A percentile compares a stretch with the other conserved stretches of the same genome.
These are phyloP conservation scores for Hyaena hyaena DNA, from an alignment of 2,113 vertebrate species.

Conservation along the genomic window DNA sequence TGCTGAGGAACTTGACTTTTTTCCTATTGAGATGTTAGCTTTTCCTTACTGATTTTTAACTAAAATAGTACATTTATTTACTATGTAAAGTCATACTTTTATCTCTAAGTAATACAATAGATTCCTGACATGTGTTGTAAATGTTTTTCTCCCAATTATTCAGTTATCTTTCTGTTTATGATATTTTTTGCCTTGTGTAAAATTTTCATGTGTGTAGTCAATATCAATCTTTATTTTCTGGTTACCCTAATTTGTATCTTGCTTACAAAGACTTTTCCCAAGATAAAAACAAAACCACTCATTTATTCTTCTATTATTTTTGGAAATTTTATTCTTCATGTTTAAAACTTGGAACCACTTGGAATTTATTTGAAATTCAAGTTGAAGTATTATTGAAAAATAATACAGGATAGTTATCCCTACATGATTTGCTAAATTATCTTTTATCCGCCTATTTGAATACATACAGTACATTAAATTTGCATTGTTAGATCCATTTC, in stretches of 20 bases:
- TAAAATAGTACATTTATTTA: neutral
- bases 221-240: neutral
- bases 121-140: neutral
- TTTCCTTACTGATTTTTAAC: neutral
- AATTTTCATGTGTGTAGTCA: neutral
- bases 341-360: neutral
- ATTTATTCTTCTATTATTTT: conserved; percentile 8
- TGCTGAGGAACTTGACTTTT: neutral
- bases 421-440: neutral
- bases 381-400: neutral
- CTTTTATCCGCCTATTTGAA: neutral
- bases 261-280: neutral
- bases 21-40: neutral
- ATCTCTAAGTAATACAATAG: neutral
- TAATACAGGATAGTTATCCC: neutral
- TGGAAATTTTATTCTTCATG: neutral
- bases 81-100: neutral
- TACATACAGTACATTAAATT: neutral
- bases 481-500: neutral
- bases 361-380: neutral
- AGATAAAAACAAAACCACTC: neutral
- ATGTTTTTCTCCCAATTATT: neutral
- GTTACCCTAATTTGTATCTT: neutral
- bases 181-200: neutral
- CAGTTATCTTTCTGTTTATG: neutral